phyloP scores from a whole-genome alignment of 1,140 invertebrate species.

The Steinernema khuongi region DNA sequence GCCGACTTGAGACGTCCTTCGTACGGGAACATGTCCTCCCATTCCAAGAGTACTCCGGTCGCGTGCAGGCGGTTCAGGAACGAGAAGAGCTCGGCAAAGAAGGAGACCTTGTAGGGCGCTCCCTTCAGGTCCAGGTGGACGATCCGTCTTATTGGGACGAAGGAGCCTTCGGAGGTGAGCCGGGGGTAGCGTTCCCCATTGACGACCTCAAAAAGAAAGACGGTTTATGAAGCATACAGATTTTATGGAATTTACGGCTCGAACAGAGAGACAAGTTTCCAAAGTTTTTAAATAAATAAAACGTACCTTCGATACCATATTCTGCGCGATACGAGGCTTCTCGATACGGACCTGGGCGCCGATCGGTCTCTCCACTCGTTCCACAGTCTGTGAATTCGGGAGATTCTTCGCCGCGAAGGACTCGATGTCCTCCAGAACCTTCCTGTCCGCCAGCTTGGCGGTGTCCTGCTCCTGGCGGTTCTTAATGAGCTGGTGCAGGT shows the following conservation, averaged over 20 bases:
- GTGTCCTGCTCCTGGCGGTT: not conserved
- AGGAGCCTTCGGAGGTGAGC: conserved; percentile 42
- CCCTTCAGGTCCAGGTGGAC: conserved; percentile 83
- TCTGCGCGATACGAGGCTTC: not conserved
- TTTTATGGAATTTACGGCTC: too few species aligned
- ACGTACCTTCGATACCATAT: not conserved
- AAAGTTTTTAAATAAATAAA: too few species aligned
- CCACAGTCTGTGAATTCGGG: not conserved
- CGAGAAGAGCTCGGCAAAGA: conserved; percentile 70
- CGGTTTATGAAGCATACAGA: too few species aligned
- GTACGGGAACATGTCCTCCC: conserved; percentile 97
- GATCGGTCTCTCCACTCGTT: not conserved
- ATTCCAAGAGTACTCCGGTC: conserved; percentile 84
- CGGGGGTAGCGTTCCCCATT: conserved; percentile 44
- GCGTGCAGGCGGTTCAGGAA: conserved; percentile 73
- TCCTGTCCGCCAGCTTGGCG: not conserved
- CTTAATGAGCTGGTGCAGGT: not conserved
- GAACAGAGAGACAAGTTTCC: too few species aligned
- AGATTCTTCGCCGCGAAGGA: not conserved
- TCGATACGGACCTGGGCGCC: not conserved
- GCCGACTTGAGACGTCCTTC: conserved; percentile 65
- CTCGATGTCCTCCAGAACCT: not conserved
- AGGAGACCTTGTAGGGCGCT: conserved; percentile 71
- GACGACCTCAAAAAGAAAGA: too few species aligned
- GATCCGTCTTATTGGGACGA: conserved; percentile 59